Evolutionary conservation across 2,797 vertebrate species (phyloP).

Genomic region (Peromyscus eremicus): DNA sequence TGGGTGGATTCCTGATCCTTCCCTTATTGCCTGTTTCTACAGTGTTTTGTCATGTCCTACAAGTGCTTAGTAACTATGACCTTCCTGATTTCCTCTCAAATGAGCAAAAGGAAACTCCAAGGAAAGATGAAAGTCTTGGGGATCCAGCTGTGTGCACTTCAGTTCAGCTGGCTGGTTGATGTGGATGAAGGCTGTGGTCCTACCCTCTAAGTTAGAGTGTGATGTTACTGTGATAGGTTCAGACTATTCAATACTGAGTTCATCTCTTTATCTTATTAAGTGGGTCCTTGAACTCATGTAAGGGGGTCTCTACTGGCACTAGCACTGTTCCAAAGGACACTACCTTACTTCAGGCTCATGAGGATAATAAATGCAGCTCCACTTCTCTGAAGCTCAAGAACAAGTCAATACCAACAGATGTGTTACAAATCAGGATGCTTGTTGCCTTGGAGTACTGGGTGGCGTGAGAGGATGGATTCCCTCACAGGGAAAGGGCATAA

Average conservation of each 20-base stretch:
- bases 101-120: not conserved
- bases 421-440: not conserved
- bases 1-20: not conserved
- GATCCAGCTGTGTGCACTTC: not conserved
- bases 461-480: not conserved
- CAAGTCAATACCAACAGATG: not conserved
- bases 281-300: not conserved
- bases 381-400: not conserved
- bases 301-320: not conserved
- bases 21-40: not conserved
- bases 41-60: not conserved
- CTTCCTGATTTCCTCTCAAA: not conserved
- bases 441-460: not conserved
- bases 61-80: not conserved
- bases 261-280: not conserved
- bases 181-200: not conserved
- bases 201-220: not conserved
- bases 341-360: not conserved
- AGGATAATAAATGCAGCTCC: not conserved
- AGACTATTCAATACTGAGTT: not conserved
- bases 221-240: slow-evolving; percentile 2
- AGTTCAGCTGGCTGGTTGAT: not conserved
- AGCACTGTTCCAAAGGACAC: not conserved
- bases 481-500: not conserved
- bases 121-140: not conserved